Evolutionary conservation across 2,888 invertebrate species (phyloP), one percentile per base, ranked within the genome.

Genomic region (Tipula lateralis): DNA sequence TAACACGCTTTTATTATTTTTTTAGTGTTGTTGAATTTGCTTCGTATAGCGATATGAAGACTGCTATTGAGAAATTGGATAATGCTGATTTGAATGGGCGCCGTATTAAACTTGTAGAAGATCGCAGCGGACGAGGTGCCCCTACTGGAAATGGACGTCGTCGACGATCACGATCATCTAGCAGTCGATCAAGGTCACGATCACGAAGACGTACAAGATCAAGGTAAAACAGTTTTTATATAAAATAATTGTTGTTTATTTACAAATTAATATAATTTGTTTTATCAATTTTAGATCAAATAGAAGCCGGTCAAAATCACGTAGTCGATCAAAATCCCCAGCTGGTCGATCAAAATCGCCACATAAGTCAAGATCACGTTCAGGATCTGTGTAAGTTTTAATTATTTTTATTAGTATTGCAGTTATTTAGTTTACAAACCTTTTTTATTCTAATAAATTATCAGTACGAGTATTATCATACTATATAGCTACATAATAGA

Each of bases 21-120:
- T 12, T 34, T 91, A 99, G 99, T 84, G 96, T 99, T 87, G 99
- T 99, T 9, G 99, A 99, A 90, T 99, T 99, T 91, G 96, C 98
- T 24, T 95, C 96, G 0, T 95, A 95, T 89, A 95, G 96, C 2
- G 99, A 99, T 90, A 94, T 99, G 95, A 97, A 97, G 90, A 97
- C 96, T 86, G 99, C 99, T 0, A 93, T 99, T 87, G 98, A 99
- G 88, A 99, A 99, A 90, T 91, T 99, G 87, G 98, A 99, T 89
- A 97, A 97, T 88, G 97, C 98, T 0, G 99, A 99, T 89, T 91
- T 99, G 87, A 99, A 98, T 91, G 99, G 99, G 0, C 94, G 99
- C 29, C 94, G 96, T 85, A 96, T 99, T 87, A 94, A 95, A 84
- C 92, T 99, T 87, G 93, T 98, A 84, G 99, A 99, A 90, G 98